Base-by-base conservation (phyloP, 2,888 invertebrate species). In the Neocrepidodera transversa region DNA sequence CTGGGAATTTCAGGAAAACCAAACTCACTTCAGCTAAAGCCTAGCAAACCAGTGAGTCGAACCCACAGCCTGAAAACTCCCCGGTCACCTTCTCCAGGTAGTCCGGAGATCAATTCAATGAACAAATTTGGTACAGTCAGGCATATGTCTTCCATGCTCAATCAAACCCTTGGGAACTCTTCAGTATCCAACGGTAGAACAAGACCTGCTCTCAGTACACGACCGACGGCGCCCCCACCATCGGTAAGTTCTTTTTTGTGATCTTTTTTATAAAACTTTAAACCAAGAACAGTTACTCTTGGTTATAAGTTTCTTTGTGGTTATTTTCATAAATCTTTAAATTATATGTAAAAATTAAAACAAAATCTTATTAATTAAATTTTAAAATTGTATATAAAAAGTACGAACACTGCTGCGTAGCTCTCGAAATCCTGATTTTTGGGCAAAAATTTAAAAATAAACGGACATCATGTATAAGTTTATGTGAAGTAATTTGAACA, bases 51-150 rank as follows among this genome's bases (percentile, higher is more conserved):
- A 36, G 89, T 91, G 2, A 84, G 87, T 7, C 82, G 93, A 62
- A 90, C 93, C 67, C 93, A 92, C 77, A 93, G 93, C 78, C 91
- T 93, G 91, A 85, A 91, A 78, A 84, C 89, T 68, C 91, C 92
- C 18, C 86, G 91, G 80, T 91, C 86, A 1, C 84, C 86, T 0
- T 83, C 85, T 1, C 84, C 84, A 1, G 79, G 83, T 36, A 81
- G 82, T 32, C 80, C 82, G 10, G 67, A 66, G 13, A 67, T 68
- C 11, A 61, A 66, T 35, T 67, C 69, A 48, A 61, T 66, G 13
- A 64, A 66, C 16, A 78, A 81, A 59, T 80, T 79, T 68, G 78
- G 78, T 23, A 80, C 79, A 7, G 78, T 80, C 10, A 72, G 78
- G 23, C 77, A 79, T 58, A 64, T 79, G 63, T 78, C 82, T 16